These are phyloP conservation scores for Albula glossodonta DNA, from an alignment of 2,113 vertebrate genomes.

Conservation along the genomic window DNA sequence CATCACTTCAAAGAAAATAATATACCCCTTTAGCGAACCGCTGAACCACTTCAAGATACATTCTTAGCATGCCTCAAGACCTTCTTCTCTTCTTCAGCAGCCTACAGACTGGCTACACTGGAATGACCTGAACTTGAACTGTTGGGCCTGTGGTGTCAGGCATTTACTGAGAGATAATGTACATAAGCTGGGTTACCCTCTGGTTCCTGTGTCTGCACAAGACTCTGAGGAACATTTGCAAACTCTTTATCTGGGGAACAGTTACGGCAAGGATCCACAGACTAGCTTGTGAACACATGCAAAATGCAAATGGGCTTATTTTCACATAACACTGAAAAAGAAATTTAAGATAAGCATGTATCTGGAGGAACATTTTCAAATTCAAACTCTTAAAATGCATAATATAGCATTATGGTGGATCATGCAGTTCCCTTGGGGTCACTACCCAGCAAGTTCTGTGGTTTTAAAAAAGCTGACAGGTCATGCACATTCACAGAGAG, in stretches of 20 bases:
- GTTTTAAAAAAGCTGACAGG: conserved; percentile 24
- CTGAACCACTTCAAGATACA: not conserved
- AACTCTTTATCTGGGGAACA: not conserved
- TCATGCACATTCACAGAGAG: conserved; percentile 24
- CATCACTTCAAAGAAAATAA: not conserved
- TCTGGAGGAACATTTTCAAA: not conserved
- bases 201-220: not conserved
- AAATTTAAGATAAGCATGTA: not conserved
- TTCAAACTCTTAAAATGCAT: no score
- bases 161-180: not conserved
- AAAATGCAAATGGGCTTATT: not conserved
- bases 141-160: not conserved
- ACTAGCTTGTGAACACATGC: not conserved
- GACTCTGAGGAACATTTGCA: not conserved
- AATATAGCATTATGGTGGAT: not conserved
- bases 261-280: not conserved
- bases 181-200: not conserved
- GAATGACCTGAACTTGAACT: not conserved
- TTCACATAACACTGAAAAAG: not conserved
- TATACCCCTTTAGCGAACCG: not conserved
- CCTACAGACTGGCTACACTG: no score
- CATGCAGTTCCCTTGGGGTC: not conserved
- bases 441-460: not conserved
- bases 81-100: not conserved
- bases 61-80: no score